Conservation (phyloP, 64 coral and sea anemone species). For the Astreopora myriophthalma region DNA sequence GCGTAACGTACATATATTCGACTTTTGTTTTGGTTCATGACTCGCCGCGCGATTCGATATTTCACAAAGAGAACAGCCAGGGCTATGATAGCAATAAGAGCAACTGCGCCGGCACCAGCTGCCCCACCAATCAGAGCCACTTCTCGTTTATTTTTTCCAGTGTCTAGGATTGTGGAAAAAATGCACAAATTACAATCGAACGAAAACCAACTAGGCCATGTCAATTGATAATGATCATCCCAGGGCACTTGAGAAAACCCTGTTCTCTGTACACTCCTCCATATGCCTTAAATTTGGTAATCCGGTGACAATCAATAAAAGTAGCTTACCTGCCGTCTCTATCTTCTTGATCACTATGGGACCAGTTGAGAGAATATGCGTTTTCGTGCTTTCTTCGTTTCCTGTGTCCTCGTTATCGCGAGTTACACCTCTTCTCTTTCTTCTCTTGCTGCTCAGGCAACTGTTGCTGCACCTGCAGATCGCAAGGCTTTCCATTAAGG, state of each 20-base stretch:
- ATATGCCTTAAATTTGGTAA: too few relatives aligned
- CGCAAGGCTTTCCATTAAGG: too few relatives aligned
- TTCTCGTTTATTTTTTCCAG: neutral
- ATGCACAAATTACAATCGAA: too few relatives aligned
- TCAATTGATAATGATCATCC: too few relatives aligned
- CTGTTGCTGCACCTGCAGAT: too few relatives aligned
- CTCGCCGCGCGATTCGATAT: conserved; percentile 5
- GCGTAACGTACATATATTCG: neutral
- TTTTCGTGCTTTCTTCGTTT: neutral
- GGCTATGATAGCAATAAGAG: neutral
- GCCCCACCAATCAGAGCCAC: neutral
- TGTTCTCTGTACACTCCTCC: too few relatives aligned
- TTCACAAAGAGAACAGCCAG: conserved; percentile 2
- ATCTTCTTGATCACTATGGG: neutral
- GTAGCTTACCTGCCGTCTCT: neutral
- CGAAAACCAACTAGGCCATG: too few relatives aligned
- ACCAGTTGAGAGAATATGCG: neutral
- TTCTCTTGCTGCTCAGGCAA: too few relatives aligned
- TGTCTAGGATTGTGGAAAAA: too few relatives aligned
- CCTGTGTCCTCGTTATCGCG: neutral
- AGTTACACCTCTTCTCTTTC: neutral
- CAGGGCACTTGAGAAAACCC: too few relatives aligned
- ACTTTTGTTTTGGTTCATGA: neutral
- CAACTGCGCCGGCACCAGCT: neutral
- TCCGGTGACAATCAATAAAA: too few relatives aligned